These are phyloP conservation scores for Willisornis vidua DNA, from an alignment of 2,113 vertebrate genomes.

Conservation along the genomic window DNA sequence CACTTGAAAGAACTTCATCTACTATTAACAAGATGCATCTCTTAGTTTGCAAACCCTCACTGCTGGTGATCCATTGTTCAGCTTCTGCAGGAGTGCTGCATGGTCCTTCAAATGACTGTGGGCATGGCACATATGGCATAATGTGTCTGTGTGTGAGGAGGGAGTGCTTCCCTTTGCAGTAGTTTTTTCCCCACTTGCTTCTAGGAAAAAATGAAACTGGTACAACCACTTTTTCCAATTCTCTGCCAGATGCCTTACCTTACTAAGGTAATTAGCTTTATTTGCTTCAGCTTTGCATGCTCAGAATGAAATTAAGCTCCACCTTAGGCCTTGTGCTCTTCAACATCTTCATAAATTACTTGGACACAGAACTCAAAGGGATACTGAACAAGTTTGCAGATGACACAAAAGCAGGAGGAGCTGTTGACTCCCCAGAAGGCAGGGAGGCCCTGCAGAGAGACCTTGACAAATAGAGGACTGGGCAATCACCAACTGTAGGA, in stretches of 20 bases:
- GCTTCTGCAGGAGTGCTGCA: neutral
- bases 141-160: neutral
- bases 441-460: neutral
- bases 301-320: constrained; percentile 4
- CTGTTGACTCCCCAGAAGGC: neutral
- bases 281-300: neutral
- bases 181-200: neutral
- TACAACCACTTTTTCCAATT: neutral
- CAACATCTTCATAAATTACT: neutral
- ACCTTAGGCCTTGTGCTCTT: neutral
- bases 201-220: neutral
- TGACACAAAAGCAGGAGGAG: neutral
- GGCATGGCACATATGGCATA: neutral
- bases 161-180: neutral
- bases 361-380: neutral
- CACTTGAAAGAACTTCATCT: neutral
- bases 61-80: neutral
- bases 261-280: neutral
- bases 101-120: neutral
- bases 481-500: neutral
- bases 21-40: neutral
- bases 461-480: neutral
- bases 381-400: neutral
- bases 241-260: neutral
- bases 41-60: neutral